Conservation (phyloP, 2,888 invertebrate genomes). For the Nowickia ferox region DNA sequence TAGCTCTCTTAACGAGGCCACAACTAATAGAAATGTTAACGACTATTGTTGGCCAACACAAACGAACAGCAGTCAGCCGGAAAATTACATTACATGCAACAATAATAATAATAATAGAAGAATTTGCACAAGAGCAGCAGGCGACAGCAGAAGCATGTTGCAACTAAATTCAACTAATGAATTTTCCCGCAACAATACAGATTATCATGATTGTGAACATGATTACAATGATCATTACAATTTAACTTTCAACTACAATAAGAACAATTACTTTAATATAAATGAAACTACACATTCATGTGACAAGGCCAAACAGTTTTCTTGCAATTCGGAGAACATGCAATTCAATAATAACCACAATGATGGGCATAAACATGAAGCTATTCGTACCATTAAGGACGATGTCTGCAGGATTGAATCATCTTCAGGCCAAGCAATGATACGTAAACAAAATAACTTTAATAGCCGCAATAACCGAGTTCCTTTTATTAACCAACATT, state of each 20-base stretch:
- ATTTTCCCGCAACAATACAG: constrained; percentile 5
- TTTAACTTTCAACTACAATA: constrained; percentile 33
- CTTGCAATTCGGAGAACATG: constrained; percentile 17
- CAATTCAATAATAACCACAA: constrained; percentile 8
- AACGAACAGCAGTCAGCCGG: constrained; percentile 47
- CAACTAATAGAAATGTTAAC: constrained; percentile 58
- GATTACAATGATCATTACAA: constrained; percentile 33
- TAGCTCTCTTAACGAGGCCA: constrained; percentile 4
- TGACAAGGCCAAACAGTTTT: constrained; percentile 41
- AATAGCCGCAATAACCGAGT: constrained; percentile 19
- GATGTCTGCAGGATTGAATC: constrained; percentile 70
- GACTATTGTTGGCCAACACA: constrained; percentile 40
- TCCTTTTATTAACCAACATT: not conserved
- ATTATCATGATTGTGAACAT: constrained; percentile 4
- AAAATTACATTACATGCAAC: constrained; percentile 66
- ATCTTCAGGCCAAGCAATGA: constrained; percentile 74
- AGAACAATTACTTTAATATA: not conserved
- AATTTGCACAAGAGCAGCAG: not conserved
- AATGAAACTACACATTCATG: constrained; percentile 27
- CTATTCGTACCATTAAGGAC: not conserved
- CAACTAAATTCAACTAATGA: constrained; percentile 51
- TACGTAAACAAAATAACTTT: constrained; percentile 37
- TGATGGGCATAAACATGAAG: constrained; percentile 17
- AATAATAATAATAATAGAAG: constrained; percentile 26
- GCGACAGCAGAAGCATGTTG: constrained; percentile 30